Evolutionary conservation across 1,140 invertebrate species (phyloP), one percentile per base, ranked within the genome.

Genomic region (Drosophila saltans): DNA sequence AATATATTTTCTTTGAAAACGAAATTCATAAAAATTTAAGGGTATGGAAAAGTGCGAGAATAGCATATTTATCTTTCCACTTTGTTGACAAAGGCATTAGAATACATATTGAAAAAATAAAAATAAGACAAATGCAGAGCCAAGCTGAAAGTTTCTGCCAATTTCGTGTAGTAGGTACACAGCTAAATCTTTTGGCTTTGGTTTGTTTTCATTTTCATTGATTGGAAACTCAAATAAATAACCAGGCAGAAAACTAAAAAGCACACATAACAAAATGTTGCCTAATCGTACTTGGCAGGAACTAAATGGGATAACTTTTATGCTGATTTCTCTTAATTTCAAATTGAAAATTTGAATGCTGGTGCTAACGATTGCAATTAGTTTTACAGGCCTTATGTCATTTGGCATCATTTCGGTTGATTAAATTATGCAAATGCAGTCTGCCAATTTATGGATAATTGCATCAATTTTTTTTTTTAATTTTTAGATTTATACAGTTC

Each of bases 41-140:
- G 0, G 16, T 16, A 16, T 16, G 16, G 16, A 16, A 16, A 16
- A 24, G 16, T 5, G 16, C 6, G n/a, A 24, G 45, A 24, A 24
- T 7, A 24, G 21, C 45, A 11, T 10, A 9, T 24, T 8, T 7
- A 36, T 6, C 33, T 36, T 36, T 36, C 33, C 33, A 36, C 33
- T 36, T 36, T 7, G 6, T 48, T 11, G 2, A 48, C 45, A 24
- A 11, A 21, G 45, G 78, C 66, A 56, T 70, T 61, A 63, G 45
- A 81, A 81, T 75, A 72, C 64, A 81, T 78, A 81, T 84, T 85
- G 41, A 21, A 77, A 21, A 77, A 72, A 75, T 71, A 67, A 64
- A 59, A 62, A 59, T 39, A 59, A 39, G 36, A 3, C 60, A 71
- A 52, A 63, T 24, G 60, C 26, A 52, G 28, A 57, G 30, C 39